Conservation (phyloP, 1,140 invertebrate genomes). For the Onthophagus taurus region DNA sequence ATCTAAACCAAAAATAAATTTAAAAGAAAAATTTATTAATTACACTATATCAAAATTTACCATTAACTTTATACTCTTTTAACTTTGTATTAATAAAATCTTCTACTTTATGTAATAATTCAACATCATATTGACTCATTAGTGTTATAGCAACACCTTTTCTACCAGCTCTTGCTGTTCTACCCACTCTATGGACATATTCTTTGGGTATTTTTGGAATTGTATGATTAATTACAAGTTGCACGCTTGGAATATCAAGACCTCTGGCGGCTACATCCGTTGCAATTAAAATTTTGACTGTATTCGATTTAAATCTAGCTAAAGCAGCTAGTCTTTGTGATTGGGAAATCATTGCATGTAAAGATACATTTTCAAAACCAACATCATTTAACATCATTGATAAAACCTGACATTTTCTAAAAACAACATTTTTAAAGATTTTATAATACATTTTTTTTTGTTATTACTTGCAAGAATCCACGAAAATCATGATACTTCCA, state of each 20-base stretch:
- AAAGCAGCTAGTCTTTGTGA: conserved; percentile 68
- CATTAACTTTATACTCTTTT: conserved; percentile 73
- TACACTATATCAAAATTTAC: conserved; percentile 41
- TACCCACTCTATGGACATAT: conserved; percentile 94
- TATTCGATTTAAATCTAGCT: conserved; percentile 77
- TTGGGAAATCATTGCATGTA: conserved; percentile 81
- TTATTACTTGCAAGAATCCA: conserved; percentile 82
- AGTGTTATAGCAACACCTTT: conserved; percentile 81
- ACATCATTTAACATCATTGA: conserved; percentile 79
- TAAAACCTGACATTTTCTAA: conserved; percentile 70
- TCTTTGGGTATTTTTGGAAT: conserved; percentile 83
- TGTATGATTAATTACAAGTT: conserved; percentile 90
- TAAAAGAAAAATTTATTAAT: conserved; percentile 2
- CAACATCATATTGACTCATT: conserved; percentile 85
- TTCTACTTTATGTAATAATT: conserved; percentile 81
- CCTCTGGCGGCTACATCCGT: conserved; percentile 96
- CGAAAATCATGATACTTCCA: conserved; percentile 86
- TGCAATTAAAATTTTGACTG: conserved; percentile 80
- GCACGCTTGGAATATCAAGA: conserved; percentile 78
- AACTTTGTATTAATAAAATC: conserved; percentile 74
- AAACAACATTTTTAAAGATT: conserved; percentile 23
- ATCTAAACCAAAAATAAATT: conserved; percentile 54
- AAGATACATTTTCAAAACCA: conserved; percentile 76
- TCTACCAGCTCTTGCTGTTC: conserved; percentile 88
- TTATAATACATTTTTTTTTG: neutral